Evolutionary conservation across 2,797 vertebrate genomes (phyloP).

Genomic region (Hyperoplus immaculatus): DNA sequence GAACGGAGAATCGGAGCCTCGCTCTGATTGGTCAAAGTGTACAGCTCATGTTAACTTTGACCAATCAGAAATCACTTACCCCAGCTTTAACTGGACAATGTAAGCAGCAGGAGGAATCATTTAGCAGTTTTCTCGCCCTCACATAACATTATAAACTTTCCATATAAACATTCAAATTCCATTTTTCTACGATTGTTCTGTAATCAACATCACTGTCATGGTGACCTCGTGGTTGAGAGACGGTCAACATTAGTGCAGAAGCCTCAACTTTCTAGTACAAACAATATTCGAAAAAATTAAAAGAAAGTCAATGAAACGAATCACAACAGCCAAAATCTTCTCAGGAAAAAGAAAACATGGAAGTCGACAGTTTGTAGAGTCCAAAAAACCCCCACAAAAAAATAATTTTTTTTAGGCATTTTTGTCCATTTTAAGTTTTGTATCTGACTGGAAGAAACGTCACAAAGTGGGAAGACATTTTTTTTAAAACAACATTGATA

Average conservation of each 20-base stretch:
- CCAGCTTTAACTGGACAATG: no score
- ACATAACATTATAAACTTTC: no score
- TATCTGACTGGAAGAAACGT: background rate
- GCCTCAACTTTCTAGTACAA: background rate
- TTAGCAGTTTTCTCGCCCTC: no score
- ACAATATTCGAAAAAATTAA: background rate
- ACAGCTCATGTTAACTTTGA: no score
- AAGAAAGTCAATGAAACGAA: background rate
- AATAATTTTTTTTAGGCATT: background rate
- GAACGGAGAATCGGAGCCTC: no score
- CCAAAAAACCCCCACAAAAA: background rate
- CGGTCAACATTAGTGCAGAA: background rate
- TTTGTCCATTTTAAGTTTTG: background rate
- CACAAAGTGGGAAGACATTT: conserved; percentile 37
- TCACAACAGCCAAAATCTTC: conserved; percentile 7
- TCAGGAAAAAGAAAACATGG: conserved; percentile 12
- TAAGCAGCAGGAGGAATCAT: no score
- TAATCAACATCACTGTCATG: no score
- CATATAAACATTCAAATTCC: no score
- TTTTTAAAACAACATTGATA: background rate
- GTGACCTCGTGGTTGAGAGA: background rate
- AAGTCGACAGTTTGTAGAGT: background rate
- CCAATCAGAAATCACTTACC: no score
- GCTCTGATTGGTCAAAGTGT: no score
- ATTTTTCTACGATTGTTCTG: no score